Evolutionary conservation across 92 coral and sea anemone species (phyloP), one percentile per base, ranked within the genome.

Genomic region (Umimayanthus chanpuru): DNA sequence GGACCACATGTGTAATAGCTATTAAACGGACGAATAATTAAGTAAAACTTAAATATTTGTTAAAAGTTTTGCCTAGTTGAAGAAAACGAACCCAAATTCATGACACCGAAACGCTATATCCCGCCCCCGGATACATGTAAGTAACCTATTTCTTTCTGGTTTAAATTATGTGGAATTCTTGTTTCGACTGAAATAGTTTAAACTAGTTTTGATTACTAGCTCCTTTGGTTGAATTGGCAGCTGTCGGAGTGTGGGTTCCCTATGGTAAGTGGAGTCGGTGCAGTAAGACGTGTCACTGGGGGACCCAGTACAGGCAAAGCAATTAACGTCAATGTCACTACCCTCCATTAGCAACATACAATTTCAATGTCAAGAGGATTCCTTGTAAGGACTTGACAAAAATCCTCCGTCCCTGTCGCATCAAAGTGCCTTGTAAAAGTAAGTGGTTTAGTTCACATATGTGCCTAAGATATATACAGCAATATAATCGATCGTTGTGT

Each of bases 251-350:
- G 3, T 78, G 82, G 82, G 65, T 78, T 9, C 23, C 38, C 36
- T 78, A 78, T 28, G 82, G 82, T 23, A 16, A 11, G 7, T 78
- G 82, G 82, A 43, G 82, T 49, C 21, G 18, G 30, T 78, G 82
- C 25, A 44, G 58, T 3, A 78, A 78, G 66, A 78, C 82, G 23
- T 78, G 82, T n/a, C 82, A 78, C 41, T 66, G 82, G 32, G 82
- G 82, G 3, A 16, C 41, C 3, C 64, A 78, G 40, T 78, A 44
- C 32, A 49, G 66, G 16, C 8, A 11, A 8, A 66, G 82, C 40
- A 23, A 21, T n/a, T n/a, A n/a, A n/a, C n/a, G n/a, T n/a, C n/a
- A n/a, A 18, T 78, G 82, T 26, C 32, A 49, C 18, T 78, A 78
- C 21, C 82, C 66, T 26, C 66, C 82, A 1, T 49, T 20, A 12